phyloP scores from a whole-genome alignment of 1,140 invertebrate genomes.

The Potamilus streckersoni region DNA sequence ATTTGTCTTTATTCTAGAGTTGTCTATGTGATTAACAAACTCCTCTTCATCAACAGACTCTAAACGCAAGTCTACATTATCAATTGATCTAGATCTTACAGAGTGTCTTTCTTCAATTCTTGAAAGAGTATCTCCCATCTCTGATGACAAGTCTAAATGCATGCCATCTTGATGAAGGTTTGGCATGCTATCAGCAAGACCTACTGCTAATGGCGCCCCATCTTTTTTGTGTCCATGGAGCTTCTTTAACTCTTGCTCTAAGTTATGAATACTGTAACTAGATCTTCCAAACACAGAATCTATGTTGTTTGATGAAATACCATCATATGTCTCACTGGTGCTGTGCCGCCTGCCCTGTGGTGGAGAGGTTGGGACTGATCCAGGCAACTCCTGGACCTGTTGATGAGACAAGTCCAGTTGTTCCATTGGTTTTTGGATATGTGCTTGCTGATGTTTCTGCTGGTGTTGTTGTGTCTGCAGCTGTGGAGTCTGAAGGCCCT shows the following conservation, averaged over 20 bases:
- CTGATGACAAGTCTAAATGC: neutral
- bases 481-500: constrained; percentile 21
- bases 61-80: constrained; percentile 5
- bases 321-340: neutral
- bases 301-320: constrained; percentile 9
- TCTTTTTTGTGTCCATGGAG: constrained; percentile 38
- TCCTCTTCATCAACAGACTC: constrained; percentile 1
- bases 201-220: constrained; percentile 2
- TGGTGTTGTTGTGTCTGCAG: constrained; percentile 21
- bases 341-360: constrained; percentile 24
- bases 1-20: too few relatives aligned
- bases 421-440: constrained; percentile 26
- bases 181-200: neutral
- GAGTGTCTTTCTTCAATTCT: neutral
- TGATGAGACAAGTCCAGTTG: constrained; percentile 25
- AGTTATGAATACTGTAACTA: constrained; percentile 30
- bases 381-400: constrained; percentile 2
- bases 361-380: constrained; percentile 34
- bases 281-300: constrained; percentile 18
- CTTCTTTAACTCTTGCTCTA: constrained; percentile 46
- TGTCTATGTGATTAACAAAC: too few relatives aligned
- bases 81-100: neutral
- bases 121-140: neutral
- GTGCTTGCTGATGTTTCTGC: constrained; percentile 22
- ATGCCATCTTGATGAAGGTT: constrained; percentile 2